Base-by-base conservation (phyloP, 1,140 invertebrate species). In the Lithobius niger region DNA sequence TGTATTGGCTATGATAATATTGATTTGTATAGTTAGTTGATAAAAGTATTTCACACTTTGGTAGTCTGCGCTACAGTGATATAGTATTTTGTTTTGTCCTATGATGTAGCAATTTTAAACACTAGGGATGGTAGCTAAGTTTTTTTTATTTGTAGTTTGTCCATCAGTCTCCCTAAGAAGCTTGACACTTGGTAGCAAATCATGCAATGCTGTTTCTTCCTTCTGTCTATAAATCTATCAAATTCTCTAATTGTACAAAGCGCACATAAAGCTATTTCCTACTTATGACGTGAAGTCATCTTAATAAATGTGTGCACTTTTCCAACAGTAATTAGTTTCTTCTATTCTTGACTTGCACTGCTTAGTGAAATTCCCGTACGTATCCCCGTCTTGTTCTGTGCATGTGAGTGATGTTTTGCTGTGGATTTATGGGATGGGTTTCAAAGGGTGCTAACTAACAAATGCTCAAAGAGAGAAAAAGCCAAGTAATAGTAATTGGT, bases 11-110 rank as follows among this genome's bases (percentile, higher is more conserved):
- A 50, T 50, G 27, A 50, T 50, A 47, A 47, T 47, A 50, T 15
- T 50, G 27, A 50, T 50, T 50, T 50, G 48, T 50, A 50, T 50
- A 50, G 48, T 50, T 50, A 50, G 48, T 50, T 50, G 24, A 4
- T 25, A 50, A 50, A 25, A 27, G 6, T 13, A 13, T 50, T 50
- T 27, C 24, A 50, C 48, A 50, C 25, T 24, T 50, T 50, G 4
- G 43, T 45, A 45, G 43, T 18, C 4, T 45, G 4, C 43, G 4
- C 4, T 10, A 3, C 48, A 50, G 24, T 50, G 48, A 50, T 26
- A 4, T 50, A 50, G 48, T 27, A 25, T 50, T 27, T 50, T 50
- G 25, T 24, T 27, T 26, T 50, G 16, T 24, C 27, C 48, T 26
- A 50, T 50, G 27, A 27, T 50, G 48, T 50, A 50, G 48, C 16